These are phyloP conservation scores for Melieria crassipennis DNA, from an alignment of 2,888 invertebrate species.

Conservation along the genomic window DNA sequence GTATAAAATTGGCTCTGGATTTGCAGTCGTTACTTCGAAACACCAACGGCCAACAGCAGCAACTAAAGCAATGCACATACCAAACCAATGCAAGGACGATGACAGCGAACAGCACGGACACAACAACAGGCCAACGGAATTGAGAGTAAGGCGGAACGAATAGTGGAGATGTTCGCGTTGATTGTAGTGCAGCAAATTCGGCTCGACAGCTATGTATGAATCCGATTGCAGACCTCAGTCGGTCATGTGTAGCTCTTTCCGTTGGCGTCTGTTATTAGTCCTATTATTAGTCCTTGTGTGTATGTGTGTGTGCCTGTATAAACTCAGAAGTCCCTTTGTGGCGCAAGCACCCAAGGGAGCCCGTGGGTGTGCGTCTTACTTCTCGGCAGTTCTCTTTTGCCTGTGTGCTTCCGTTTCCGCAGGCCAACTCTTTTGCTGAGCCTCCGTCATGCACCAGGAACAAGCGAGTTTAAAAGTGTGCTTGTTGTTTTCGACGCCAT, in stretches of 20 bases:
- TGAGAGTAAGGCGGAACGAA: not conserved
- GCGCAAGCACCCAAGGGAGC: not conserved
- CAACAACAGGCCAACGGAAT: not conserved
- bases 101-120: not conserved
- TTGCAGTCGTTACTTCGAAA: not conserved
- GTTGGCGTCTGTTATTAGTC: no score
- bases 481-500: conserved; percentile 30
- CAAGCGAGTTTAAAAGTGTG: no score
- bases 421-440: not conserved
- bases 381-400: conserved; percentile 7
- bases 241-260: not conserved
- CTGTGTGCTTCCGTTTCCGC: conserved; percentile 16
- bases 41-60: conserved; percentile 3
- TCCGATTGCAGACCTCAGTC: not conserved
- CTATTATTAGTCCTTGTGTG: conserved; percentile 18
- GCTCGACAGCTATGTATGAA: not conserved
- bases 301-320: conserved; percentile 30
- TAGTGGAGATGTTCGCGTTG: not conserved
- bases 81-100: not conserved
- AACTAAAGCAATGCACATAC: not conserved
- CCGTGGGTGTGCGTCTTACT: not conserved
- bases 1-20: conserved; percentile 27
- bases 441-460: no score
- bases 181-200: not conserved
- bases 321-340: not conserved